Percentiles rank a stretch among this genome's conserved stretches.
These are phyloP conservation scores for Latrodectus elegans DNA, from an alignment of 2,888 invertebrate genomes.

Conservation along the genomic window DNA sequence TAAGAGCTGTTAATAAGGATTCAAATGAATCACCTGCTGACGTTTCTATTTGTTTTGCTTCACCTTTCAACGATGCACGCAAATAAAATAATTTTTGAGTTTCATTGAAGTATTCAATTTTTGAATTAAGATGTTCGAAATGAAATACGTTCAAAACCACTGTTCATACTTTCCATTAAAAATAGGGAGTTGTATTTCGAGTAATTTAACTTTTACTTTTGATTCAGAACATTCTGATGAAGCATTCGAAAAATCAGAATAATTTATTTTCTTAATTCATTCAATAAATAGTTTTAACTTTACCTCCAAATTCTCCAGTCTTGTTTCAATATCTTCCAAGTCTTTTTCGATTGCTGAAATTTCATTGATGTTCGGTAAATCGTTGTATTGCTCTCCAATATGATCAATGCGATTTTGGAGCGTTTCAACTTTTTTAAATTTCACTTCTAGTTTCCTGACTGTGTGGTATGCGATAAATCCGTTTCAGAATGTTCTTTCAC, in stretches of 20 bases:
- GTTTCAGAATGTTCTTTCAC: not conserved
- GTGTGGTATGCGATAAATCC: not conserved
- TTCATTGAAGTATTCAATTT: constrained; percentile 7
- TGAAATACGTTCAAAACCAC: not conserved
- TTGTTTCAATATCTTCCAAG: not conserved
- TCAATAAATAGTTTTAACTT: not conserved
- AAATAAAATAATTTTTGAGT: constrained; percentile 22
- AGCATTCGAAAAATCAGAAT: not conserved
- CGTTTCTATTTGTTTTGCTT: constrained; percentile 12
- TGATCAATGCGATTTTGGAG: not conserved
- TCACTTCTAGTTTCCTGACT: not conserved
- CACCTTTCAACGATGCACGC: constrained; percentile 4
- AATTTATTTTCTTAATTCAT: not conserved
- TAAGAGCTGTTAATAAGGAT: not conserved
- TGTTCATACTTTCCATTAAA: constrained; percentile 10
- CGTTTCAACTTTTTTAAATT: not conserved
- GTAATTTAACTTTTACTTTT: constrained; percentile 1
- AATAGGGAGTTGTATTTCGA: constrained; percentile 4
- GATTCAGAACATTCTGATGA: not conserved
- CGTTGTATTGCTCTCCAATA: not conserved
- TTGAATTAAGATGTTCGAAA: not conserved
- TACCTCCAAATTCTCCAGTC: not conserved
- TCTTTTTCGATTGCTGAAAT: not conserved
- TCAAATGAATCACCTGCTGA: constrained; percentile 7
- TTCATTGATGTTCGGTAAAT: not conserved